A percentile compares a stretch with the other conserved stretches of the same genome.
phyloP scores from a whole-genome alignment of 2,797 vertebrate species.

The Champsocephalus gunnari region DNA sequence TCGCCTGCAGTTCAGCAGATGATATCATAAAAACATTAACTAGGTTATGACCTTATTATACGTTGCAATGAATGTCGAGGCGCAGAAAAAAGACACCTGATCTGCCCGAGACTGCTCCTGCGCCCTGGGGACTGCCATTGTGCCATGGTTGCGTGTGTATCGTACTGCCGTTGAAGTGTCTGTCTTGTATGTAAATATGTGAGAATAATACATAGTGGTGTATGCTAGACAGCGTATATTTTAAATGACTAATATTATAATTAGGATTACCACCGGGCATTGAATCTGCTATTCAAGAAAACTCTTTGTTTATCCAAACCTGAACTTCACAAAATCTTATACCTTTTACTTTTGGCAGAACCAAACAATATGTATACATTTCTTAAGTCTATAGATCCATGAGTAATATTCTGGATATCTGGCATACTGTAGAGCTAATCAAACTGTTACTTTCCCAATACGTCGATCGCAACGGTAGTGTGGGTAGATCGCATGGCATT shows the following conservation, averaged over 20 bases:
- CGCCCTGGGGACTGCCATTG: conserved; percentile 57
- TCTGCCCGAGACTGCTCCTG: conserved; percentile 52
- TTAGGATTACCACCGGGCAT: background rate
- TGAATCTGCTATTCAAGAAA: background rate
- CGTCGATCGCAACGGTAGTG: too few relatives aligned
- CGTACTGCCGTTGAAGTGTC: conserved; percentile 9
- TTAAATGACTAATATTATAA: background rate
- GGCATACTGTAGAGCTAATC: background rate
- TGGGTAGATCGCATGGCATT: too few relatives aligned
- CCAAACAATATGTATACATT: too few relatives aligned
- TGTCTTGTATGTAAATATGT: conserved; percentile 12
- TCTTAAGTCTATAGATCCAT: too few relatives aligned
- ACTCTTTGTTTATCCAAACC: background rate
- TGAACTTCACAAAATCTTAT: background rate
- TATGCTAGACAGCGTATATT: background rate
- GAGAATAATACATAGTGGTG: background rate
- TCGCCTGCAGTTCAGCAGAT: conserved; percentile 40
- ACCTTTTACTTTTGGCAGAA: background rate
- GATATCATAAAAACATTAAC: conserved; percentile 59
- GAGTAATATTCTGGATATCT: background rate
- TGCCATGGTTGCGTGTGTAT: conserved; percentile 18
- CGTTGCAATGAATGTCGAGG: conserved; percentile 43
- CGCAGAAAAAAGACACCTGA: conserved; percentile 50
- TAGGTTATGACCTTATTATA: conserved; percentile 64
- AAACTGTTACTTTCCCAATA: background rate